Conservation (phyloP, 2,113 vertebrate species). For the Odontophorus gujanensis region DNA sequence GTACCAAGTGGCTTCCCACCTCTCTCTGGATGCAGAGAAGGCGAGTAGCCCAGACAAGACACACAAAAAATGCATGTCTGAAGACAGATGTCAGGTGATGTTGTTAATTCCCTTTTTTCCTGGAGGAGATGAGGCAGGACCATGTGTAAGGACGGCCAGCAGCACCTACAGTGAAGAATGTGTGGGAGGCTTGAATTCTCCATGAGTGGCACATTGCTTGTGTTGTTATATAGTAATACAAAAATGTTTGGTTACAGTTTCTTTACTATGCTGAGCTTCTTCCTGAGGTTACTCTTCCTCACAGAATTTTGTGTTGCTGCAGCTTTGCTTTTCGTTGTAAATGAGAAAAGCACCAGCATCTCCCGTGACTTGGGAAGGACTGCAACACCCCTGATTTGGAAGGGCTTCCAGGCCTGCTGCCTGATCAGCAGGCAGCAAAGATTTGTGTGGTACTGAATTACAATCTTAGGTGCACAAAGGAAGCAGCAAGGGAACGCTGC, state of each 20-base stretch:
- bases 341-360: slow-evolving; percentile 37
- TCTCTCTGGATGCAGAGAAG: accelerated
- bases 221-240: background rate
- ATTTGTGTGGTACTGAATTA: slow-evolving; percentile 54
- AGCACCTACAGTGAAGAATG: background rate
- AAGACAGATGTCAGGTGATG: background rate
- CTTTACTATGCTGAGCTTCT: background rate
- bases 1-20: background rate
- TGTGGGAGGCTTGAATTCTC: background rate
- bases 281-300: background rate
- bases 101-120: background rate
- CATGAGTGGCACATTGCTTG: background rate
- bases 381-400: slow-evolving; percentile 61
- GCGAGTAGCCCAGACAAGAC: background rate
- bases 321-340: slow-evolving; percentile 26
- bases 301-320: background rate
- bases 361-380: slow-evolving; percentile 50
- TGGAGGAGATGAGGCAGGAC: background rate
- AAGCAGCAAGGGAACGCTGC: background rate
- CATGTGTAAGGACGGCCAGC: background rate
- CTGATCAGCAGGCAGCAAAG: slow-evolving; percentile 50
- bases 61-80: accelerated
- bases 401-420: slow-evolving; percentile 58
- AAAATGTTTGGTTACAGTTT: background rate
- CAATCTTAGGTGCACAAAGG: background rate